Conservation (phyloP, 1,140 invertebrate species). For the Pectinophora gossypiella region DNA sequence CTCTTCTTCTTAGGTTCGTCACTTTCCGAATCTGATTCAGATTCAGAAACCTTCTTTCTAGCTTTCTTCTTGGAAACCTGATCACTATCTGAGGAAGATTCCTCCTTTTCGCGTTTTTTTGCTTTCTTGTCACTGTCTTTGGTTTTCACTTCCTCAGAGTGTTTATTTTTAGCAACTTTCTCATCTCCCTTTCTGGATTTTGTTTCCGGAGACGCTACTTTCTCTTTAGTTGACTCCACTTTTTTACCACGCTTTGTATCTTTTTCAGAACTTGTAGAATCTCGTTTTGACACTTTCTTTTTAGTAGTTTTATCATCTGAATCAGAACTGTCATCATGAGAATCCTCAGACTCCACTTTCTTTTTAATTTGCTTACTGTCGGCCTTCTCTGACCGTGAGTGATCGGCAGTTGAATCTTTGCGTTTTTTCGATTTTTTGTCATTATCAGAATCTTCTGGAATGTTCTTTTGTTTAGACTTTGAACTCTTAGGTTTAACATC, state of each 20-base stretch:
- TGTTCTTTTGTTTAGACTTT: slow-evolving; percentile 70
- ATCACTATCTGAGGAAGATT: slow-evolving; percentile 79
- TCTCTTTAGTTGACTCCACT: slow-evolving; percentile 48
- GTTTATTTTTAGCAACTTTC: slow-evolving; percentile 45
- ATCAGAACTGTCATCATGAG: slow-evolving; percentile 64
- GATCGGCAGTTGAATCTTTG: slow-evolving; percentile 51
- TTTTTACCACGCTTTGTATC: slow-evolving; percentile 56
- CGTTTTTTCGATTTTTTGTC: slow-evolving; percentile 65
- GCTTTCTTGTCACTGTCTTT: slow-evolving; percentile 64
- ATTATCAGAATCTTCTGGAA: slow-evolving; percentile 60
- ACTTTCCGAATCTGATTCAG: slow-evolving; percentile 70
- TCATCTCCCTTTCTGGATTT: slow-evolving; percentile 50
- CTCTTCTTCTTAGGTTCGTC: slow-evolving; percentile 73
- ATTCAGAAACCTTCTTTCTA: slow-evolving; percentile 68
- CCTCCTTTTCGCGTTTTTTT: slow-evolving; percentile 77
- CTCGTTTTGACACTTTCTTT: slow-evolving; percentile 55
- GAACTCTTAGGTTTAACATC: slow-evolving; percentile 74
- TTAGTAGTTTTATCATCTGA: slow-evolving; percentile 60
- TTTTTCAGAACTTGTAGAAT: slow-evolving; percentile 67
- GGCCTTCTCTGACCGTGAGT: slow-evolving; percentile 42
- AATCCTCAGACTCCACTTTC: slow-evolving; percentile 64
- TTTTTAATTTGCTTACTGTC: slow-evolving; percentile 59
- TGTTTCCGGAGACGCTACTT: slow-evolving; percentile 51
- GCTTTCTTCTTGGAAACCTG: slow-evolving; percentile 74
- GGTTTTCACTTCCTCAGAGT: slow-evolving; percentile 46